phyloP scores from a whole-genome alignment of 2,113 vertebrate species.

The Syrrhaptes paradoxus region DNA sequence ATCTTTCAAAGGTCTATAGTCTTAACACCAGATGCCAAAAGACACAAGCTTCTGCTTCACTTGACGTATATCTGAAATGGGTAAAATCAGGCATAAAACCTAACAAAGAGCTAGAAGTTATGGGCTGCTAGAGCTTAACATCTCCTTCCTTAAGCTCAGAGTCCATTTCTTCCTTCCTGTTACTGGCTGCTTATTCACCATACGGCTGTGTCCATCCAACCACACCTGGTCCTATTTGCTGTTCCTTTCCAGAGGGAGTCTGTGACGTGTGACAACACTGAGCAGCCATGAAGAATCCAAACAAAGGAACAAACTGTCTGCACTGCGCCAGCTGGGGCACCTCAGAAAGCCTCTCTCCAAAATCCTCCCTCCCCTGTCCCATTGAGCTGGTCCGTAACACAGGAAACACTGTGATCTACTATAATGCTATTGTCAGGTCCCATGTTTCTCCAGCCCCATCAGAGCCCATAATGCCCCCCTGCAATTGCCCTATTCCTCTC shows the following conservation, averaged over 20 bases:
- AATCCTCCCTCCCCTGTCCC: background rate
- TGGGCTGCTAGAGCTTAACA: background rate
- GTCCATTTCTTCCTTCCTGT: background rate
- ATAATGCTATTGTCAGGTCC: background rate
- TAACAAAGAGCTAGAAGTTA: background rate
- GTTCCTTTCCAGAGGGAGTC: background rate
- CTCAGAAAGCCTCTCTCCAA: background rate
- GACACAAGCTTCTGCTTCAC: background rate
- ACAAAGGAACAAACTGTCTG: background rate
- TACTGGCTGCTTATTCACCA: background rate
- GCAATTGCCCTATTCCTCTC: background rate
- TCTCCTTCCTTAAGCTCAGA: background rate
- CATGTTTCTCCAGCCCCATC: background rate
- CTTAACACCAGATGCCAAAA: background rate
- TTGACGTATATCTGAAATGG: background rate
- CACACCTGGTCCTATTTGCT: background rate
- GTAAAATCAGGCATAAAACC: background rate
- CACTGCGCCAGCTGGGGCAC: background rate
- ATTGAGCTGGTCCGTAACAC: fast-evolving
- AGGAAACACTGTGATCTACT: background rate
- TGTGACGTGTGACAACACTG: background rate
- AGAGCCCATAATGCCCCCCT: background rate
- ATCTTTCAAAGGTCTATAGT: background rate
- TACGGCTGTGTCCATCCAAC: background rate
- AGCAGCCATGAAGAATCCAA: background rate